Base-by-base conservation (phyloP, 1,140 invertebrate species). In the Drosophila kohkoa region DNA sequence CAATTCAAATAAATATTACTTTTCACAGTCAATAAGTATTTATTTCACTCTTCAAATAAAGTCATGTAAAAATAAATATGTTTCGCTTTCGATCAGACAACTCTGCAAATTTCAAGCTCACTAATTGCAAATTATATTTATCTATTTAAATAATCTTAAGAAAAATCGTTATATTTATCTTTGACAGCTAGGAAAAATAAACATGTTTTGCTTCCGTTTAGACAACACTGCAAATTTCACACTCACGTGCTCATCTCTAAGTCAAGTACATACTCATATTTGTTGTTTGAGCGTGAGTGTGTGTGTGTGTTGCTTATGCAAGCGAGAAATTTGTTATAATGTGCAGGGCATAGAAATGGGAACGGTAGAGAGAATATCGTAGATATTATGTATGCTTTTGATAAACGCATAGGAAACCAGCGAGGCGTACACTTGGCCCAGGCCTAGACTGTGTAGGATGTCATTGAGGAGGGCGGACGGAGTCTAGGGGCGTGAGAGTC, bases 301-400 rank as follows among this genome's bases (percentile, higher is more conserved):
- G 3, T 88, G 76, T 79, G 41, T 43, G 71, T 73, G 81, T 66
- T 88, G 83, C 83, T 88, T 88, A 89, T 88, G 83, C 83, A 88
- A 89, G 83, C 83, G 85, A 78, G 85, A 88, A 88, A 88, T 88
- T 89, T 89, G 85, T 83, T 89, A 88, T 88, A 88, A 88, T 88
- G 80, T 88, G 81, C 81, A 72, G 83, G 64, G 79, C 77, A 78
- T 70, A 69, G 77, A 66, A 83, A 77, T 68, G 43, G 68, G 79
- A 48, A 69, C 62, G 60, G 58, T 25, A 38, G 46, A 58, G 46
- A 59, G 71, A 55, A 77, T 77, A 72, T 74, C 68, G 65, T 54
- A 77, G 79, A 82, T 79, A 75, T 77, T 76, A 82, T 68, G 69
- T 57, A 81, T 52, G 77, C 70, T 75, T 89, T 75, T 88, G 85